Evolutionary conservation across 2,888 invertebrate species (phyloP).

Genomic region (Melanargia galathea): DNA sequence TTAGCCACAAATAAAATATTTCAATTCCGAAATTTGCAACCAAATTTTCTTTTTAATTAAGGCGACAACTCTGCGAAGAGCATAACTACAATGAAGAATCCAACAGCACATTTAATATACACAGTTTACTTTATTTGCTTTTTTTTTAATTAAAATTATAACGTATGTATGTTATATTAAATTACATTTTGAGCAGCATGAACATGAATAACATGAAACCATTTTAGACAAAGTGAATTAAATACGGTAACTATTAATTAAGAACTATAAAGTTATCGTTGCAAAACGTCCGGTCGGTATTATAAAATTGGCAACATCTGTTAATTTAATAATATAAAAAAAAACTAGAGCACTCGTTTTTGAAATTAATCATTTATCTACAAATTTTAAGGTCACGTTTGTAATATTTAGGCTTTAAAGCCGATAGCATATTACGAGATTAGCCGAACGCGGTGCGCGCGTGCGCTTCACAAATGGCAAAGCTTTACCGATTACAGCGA

Average conservation of each 20-base stretch:
- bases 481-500: too few relatives aligned
- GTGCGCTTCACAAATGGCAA: background rate
- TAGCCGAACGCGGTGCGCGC: too few relatives aligned
- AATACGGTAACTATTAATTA: background rate
- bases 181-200: background rate
- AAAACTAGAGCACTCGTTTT: slow-evolving; percentile 9
- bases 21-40: background rate
- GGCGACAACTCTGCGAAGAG: too few relatives aligned
- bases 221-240: background rate
- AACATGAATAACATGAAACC: background rate
- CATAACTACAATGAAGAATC: too few relatives aligned
- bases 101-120: too few relatives aligned
- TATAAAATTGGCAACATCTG: slow-evolving; percentile 4
- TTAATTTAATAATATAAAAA: background rate
- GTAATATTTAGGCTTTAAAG: background rate
- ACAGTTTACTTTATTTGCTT: too few relatives aligned
- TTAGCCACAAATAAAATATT: background rate
- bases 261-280: background rate
- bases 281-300: background rate
- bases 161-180: too few relatives aligned
- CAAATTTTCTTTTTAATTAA: too few relatives aligned
- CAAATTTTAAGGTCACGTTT: slow-evolving; percentile 1
- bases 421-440: background rate
- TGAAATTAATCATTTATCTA: slow-evolving; percentile 7
- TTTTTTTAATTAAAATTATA: too few relatives aligned